These are phyloP conservation scores for Meteorus sp. DNA, from an alignment of 1,140 invertebrate species.

Conservation along the genomic window DNA sequence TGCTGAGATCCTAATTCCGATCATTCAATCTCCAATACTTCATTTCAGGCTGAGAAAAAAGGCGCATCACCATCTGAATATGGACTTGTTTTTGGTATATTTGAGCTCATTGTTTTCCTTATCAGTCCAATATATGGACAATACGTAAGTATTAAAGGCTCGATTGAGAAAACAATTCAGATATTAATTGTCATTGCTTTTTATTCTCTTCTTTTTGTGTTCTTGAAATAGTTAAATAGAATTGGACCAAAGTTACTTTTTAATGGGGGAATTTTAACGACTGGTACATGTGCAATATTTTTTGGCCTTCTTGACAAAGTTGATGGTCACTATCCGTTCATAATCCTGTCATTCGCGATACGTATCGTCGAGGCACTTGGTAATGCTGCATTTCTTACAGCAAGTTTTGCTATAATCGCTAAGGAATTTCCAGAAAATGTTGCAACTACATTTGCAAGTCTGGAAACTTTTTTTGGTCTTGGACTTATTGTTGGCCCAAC, in stretches of 20 bases:
- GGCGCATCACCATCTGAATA: constrained; percentile 84
- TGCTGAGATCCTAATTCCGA: no score
- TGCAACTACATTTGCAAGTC: constrained; percentile 85
- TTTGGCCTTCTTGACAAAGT: constrained; percentile 84
- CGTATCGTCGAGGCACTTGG: constrained; percentile 90
- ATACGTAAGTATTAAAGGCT: constrained; percentile 65
- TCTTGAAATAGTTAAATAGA: constrained; percentile 65
- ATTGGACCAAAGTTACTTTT: constrained; percentile 86
- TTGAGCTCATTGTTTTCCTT: constrained; percentile 89
- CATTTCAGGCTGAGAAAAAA: constrained; percentile 78
- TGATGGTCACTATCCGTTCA: constrained; percentile 80
- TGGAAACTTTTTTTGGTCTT: constrained; percentile 89
- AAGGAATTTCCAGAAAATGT: constrained; percentile 90
- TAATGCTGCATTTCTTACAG: constrained; percentile 89
- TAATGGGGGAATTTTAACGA: constrained; percentile 84
- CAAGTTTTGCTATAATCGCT: constrained; percentile 91
- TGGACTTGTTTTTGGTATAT: constrained; percentile 90
- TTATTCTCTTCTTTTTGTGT: not conserved
- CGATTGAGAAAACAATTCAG: not conserved
- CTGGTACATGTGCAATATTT: constrained; percentile 79
- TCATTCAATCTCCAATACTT: no score
- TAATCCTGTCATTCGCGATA: constrained; percentile 82
- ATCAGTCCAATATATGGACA: constrained; percentile 87
- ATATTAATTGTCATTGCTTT: constrained; percentile 3
- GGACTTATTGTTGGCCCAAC: constrained; percentile 86